A percentile compares a stretch with the other conserved stretches of the same genome.
phyloP scores from a whole-genome alignment of 2,113 vertebrate species.

The Indri indri region DNA sequence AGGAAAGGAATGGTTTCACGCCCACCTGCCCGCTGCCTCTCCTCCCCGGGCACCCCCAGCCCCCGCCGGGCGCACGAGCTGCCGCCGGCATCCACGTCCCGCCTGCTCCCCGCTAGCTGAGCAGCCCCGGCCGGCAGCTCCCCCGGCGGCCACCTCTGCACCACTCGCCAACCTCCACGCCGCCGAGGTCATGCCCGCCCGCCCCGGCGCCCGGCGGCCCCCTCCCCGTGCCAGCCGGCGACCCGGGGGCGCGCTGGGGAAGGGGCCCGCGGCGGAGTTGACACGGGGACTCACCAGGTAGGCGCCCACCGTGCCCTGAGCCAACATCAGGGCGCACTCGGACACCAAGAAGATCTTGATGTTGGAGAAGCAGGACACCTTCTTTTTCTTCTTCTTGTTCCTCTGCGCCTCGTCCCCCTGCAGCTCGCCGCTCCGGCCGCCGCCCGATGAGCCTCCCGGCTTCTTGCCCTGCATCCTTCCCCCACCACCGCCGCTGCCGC shows the following conservation, averaged over 20 bases:
- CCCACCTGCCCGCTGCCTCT: conserved; percentile 37
- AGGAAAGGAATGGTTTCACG: background rate
- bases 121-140: conserved; percentile 59
- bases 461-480: conserved; percentile 90
- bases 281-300: conserved; percentile 94
- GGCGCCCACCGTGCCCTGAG: conserved; percentile 97
- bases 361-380: conserved; percentile 93
- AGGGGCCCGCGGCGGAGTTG: conserved; percentile 41
- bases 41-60: background rate
- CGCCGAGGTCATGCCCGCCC: conserved; percentile 60
- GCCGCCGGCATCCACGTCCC: conserved; percentile 51
- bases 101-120: conserved; percentile 28
- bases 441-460: conserved; percentile 78
- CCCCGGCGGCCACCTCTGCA: conserved; percentile 65
- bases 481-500: conserved; percentile 52
- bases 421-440: conserved; percentile 83
- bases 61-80: background rate
- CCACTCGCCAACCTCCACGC: conserved; percentile 58
- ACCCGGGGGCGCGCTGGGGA: background rate
- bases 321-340: conserved; percentile 98
- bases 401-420: conserved; percentile 85
- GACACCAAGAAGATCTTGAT: conserved; percentile 97
- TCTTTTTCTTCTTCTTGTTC: conserved; percentile 87
- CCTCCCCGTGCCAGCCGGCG: background rate
- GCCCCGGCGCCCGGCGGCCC: conserved; percentile 21